Conservation (phyloP, 2,888 invertebrate genomes). For the Phengaris alcon region DNA sequence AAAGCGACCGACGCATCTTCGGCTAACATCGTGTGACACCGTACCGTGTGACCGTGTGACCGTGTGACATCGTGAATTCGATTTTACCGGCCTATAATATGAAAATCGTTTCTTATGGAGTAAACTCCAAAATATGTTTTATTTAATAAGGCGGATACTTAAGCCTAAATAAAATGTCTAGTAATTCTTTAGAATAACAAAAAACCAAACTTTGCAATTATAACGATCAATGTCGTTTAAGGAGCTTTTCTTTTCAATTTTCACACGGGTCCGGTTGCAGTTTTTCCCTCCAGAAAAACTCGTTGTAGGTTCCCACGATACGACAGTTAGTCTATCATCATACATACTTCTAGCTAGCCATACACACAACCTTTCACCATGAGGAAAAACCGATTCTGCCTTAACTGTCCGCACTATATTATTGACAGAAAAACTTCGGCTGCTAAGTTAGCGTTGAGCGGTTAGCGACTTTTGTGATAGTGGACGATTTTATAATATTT, state of each 20-base stretch:
- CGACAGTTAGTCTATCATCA: constrained; percentile 61
- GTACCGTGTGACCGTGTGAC: no score
- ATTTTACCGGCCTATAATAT: no score
- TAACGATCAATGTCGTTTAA: neutral
- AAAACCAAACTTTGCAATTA: neutral
- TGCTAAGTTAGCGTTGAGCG: constrained; percentile 38
- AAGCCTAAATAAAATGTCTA: no score
- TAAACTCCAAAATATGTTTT: no score
- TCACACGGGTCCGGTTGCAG: constrained; percentile 28
- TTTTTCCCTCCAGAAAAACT: constrained; percentile 52
- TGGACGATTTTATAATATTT: no score
- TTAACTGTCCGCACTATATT: constrained; percentile 64
- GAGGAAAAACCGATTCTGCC: constrained; percentile 73
- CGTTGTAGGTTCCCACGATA: constrained; percentile 46
- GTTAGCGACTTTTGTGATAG: neutral
- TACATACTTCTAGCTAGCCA: constrained; percentile 65
- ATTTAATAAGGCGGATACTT: no score
- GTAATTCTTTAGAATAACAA: neutral
- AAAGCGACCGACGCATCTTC: no score
- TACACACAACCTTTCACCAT: constrained; percentile 72
- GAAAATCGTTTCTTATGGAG: no score
- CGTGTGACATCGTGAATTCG: no score
- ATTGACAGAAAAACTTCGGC: constrained; percentile 72
- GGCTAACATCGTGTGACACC: no score
- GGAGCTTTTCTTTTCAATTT: constrained; percentile 32